A percentile compares a stretch with the other conserved stretches of the same genome.
phyloP scores from a whole-genome alignment of 2,888 invertebrate species.

The Euplagia quadripunctaria region DNA sequence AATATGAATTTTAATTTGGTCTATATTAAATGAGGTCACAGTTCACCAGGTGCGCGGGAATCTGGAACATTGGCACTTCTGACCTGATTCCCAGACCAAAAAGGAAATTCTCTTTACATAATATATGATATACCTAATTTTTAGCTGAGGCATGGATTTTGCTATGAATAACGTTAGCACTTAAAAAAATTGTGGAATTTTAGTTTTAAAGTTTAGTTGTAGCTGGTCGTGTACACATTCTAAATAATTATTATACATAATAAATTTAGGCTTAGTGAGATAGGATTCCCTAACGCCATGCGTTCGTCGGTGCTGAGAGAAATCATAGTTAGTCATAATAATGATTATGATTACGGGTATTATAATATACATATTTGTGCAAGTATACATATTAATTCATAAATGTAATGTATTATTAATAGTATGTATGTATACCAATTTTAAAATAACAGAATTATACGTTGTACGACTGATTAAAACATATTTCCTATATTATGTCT shows the following conservation, averaged over 20 bases:
- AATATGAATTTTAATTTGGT: conserved; percentile 26
- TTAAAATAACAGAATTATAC: no score
- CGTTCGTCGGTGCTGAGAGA: no score
- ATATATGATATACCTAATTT: conserved; percentile 26
- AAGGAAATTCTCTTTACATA: conserved; percentile 23
- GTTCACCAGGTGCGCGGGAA: conserved; percentile 30
- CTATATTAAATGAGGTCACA: conserved; percentile 40
- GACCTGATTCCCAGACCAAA: conserved; percentile 38
- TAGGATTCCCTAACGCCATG: background rate
- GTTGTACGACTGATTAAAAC: no score
- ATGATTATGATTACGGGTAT: no score
- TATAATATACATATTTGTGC: no score
- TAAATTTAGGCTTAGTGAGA: background rate
- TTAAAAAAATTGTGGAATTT: background rate
- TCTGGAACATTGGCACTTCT: conserved; percentile 35
- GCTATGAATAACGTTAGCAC: background rate
- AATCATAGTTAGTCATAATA: no score
- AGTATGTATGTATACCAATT: no score
- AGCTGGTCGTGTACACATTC: background rate
- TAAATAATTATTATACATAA: no score
- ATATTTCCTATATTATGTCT: no score
- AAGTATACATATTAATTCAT: no score
- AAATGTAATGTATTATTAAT: no score
- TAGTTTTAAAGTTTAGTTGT: background rate
- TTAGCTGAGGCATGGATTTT: conserved; percentile 23